Evolutionary conservation across 2,888 invertebrate genomes (phyloP).

Genomic region (Tinea semifulvella): DNA sequence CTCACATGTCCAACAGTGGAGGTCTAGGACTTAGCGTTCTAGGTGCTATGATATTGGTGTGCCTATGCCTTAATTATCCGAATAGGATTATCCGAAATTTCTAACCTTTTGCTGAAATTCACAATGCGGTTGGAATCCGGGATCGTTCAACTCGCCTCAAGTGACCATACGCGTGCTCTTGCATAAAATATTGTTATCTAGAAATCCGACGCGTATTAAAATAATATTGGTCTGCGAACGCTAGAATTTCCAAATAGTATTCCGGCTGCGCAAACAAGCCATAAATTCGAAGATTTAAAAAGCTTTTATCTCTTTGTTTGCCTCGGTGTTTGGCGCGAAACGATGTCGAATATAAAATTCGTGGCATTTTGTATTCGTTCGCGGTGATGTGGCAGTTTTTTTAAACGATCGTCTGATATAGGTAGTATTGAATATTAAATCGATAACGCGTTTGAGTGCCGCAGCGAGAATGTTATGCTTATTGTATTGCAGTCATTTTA

Average conservation of each 20-base stretch:
- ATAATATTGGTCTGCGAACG: conserved; percentile 33
- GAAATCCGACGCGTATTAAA: conserved; percentile 33
- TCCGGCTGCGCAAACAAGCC: conserved; percentile 49
- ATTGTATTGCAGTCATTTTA: no score
- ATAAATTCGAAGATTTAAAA: conserved; percentile 41
- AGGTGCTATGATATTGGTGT: no score
- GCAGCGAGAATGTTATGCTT: no score
- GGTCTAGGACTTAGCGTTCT: no score
- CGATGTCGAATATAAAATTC: conserved; percentile 15
- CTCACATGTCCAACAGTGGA: no score
- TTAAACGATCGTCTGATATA: conserved; percentile 11
- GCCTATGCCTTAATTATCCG: background rate
- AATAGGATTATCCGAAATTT: background rate
- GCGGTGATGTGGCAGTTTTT: conserved; percentile 15
- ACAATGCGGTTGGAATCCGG: background rate
- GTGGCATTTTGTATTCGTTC: conserved; percentile 9
- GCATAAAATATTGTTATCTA: conserved; percentile 31
- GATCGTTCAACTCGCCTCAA: conserved; percentile 4
- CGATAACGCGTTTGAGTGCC: conserved; percentile 6
- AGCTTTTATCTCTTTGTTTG: conserved; percentile 15
- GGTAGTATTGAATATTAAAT: conserved; percentile 9
- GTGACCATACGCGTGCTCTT: conserved; percentile 27
- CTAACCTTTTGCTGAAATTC: conserved; percentile 6
- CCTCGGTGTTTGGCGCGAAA: conserved; percentile 16
- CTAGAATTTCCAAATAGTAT: conserved; percentile 34